Conservation (phyloP, 2,113 vertebrate genomes). For the Dissostichus mawsoni region DNA sequence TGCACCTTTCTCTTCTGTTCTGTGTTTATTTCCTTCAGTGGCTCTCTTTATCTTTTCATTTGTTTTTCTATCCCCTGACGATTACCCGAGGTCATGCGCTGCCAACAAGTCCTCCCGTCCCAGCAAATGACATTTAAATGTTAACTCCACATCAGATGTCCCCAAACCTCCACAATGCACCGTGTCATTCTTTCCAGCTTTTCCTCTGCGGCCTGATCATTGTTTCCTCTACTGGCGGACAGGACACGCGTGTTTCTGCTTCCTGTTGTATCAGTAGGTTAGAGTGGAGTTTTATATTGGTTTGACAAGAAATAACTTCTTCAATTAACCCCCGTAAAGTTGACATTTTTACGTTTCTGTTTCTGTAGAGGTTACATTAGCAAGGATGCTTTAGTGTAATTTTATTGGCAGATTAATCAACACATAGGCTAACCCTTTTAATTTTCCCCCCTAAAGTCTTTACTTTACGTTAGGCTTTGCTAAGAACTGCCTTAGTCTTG, state of each 20-base stretch:
- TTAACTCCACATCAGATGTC: conserved; percentile 67
- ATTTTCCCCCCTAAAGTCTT: too few species aligned
- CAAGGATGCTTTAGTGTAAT: background rate
- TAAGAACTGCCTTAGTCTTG: background rate
- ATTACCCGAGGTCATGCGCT: conserved; percentile 38
- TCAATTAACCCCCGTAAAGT: background rate
- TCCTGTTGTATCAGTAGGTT: conserved; percentile 3
- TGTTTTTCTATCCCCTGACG: conserved; percentile 22
- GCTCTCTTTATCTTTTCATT: conserved; percentile 23
- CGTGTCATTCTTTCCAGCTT: conserved; percentile 47
- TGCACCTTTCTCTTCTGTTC: background rate
- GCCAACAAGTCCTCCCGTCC: conserved; percentile 65
- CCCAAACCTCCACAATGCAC: conserved; percentile 54
- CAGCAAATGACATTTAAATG: conserved; percentile 81
- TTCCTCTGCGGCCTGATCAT: conserved; percentile 2
- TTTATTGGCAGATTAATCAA: background rate
- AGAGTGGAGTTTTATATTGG: background rate
- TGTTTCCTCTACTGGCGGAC: background rate
- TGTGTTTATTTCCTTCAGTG: conserved; percentile 9
- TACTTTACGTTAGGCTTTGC: too few species aligned
- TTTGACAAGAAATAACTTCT: too few species aligned
- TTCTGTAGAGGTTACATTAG: background rate
- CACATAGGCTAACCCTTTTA: too few species aligned
- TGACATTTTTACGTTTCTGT: background rate
- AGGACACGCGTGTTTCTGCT: background rate